Evolutionary conservation across 1,140 invertebrate species (phyloP).

Genomic region (Achroia grisella): DNA sequence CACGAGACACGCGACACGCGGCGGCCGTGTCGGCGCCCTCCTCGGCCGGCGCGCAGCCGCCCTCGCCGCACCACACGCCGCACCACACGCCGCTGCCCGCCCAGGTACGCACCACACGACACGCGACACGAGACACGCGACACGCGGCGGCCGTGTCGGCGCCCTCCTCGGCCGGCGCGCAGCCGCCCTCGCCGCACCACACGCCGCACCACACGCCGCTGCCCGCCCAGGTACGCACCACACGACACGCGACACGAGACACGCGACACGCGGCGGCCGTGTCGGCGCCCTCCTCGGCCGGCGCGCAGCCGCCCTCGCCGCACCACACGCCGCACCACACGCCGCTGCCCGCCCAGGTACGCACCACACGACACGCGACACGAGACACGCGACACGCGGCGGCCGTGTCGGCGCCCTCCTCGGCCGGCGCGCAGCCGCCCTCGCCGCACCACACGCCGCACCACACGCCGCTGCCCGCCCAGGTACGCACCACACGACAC

Average conservation of each 20-base stretch:
- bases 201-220: conserved; percentile 54
- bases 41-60: conserved; percentile 77
- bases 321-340: conserved; percentile 67
- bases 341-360: background rate
- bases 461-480: conserved; percentile 32
- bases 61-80: conserved; percentile 75
- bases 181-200: conserved; percentile 79
- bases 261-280: conserved; percentile 39
- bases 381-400: too few species aligned
- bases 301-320: conserved; percentile 80
- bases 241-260: too few species aligned
- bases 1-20: too few species aligned
- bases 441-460: conserved; percentile 73
- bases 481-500: conserved; percentile 5
- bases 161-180: conserved; percentile 71
- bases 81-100: conserved; percentile 36
- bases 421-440: conserved; percentile 78
- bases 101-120: conserved; percentile 5
- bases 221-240: background rate
- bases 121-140: too few species aligned
- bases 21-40: conserved; percentile 44
- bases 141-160: conserved; percentile 43
- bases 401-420: conserved; percentile 49
- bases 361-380: conserved; percentile 10
- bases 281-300: conserved; percentile 64